Base-by-base conservation (phyloP, 2,113 vertebrate species). In the Psilopsiagon aurifrons region DNA sequence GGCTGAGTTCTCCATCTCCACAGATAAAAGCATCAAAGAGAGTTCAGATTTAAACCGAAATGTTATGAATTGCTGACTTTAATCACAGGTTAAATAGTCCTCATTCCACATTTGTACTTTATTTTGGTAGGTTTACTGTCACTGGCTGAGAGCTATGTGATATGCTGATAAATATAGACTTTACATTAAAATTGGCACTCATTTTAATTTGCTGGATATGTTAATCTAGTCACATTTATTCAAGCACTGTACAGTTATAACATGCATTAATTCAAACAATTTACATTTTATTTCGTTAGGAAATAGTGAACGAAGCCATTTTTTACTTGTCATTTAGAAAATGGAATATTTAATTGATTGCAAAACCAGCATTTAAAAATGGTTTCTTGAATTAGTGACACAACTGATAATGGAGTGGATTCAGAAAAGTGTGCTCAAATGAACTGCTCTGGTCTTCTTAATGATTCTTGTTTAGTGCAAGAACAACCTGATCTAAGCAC, bases 211-310 rank as follows among this genome's bases (percentile, higher is more conserved):
- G 74, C 51, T 87, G 66, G 82, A 44, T 94, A 68, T 87, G 82
- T 51, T 91, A 94, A 97, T 96, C 90, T 95, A 82, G 78, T 92
- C 93, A 70, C 77, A 57, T 86, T 94, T 92, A 79, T 67, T 84
- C 47, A 71, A 89, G 74, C 66, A 55, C 77, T 3, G 3, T 64
- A 75, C 37, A 46, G 77, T 81, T 92, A 86, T 88, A 90, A 94
- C 4, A 17, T 33, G 37, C 62, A 91, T 89, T 95, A 94, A 96
- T 94, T 81, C 90, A 64, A 74, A 84, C 60, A 67, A 94, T 96
- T 93, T 97, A 82, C 90, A 94, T 94, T 91, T 94, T 79, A 94
- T 91, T 97, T 90, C 93, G 78, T 90, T 93, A 87, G 84, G 78
- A 96, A 96, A 89, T 64, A 82, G 92, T 82, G 86, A 96, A 95